Evolutionary conservation across 2,113 vertebrate species (phyloP), one percentile per base, ranked within the genome.

Genomic region (Brachyistius frenatus): DNA sequence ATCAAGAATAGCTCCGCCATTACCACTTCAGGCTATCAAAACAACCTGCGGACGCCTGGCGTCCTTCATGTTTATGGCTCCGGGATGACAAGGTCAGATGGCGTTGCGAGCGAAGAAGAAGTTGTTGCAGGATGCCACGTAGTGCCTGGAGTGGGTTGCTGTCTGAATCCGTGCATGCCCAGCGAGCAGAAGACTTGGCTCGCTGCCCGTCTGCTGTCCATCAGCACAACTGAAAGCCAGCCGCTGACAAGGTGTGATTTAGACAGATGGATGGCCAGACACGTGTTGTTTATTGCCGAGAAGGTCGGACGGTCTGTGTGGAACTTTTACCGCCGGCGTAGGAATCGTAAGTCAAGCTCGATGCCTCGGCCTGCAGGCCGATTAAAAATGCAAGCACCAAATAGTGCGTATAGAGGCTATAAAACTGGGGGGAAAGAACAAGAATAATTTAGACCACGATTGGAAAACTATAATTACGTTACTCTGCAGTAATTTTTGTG

Each of bases 221-320:
- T 93, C 93, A 92, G 16, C 30, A 0, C 52, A 81, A 73, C 72
- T 39, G 83, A 82, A 83, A 80, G 73, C 66, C 30, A 75, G 65
- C 72, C 80, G 23, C 85, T 88, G 87, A 88, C 89, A 91, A 87
- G 85, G 67, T 90, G 89, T 92, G 90, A 92, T 93, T 91, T 83
- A 84, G 88, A 87, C 83, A 90, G 91, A 93, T 89, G 86, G 90
- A 91, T 79, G 77, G 80, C 60, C 81, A 74, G 86, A 89, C 86
- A 82, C 63, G 83, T 87, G 89, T 85, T 88, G 88, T 89, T 88
- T 89, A 83, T 86, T 79, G 86, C 80, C 7, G 75, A 87, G 81
- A 89, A 91, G 91, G 92, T 92, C 90, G 82, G 80, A 91, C 85
- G 57, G 65, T 23, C 80, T 49, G 70, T 49, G 79, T 83, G 76